These are phyloP conservation scores for Danionella cerebrum DNA, from an alignment of 2,113 vertebrate species.

Conservation along the genomic window DNA sequence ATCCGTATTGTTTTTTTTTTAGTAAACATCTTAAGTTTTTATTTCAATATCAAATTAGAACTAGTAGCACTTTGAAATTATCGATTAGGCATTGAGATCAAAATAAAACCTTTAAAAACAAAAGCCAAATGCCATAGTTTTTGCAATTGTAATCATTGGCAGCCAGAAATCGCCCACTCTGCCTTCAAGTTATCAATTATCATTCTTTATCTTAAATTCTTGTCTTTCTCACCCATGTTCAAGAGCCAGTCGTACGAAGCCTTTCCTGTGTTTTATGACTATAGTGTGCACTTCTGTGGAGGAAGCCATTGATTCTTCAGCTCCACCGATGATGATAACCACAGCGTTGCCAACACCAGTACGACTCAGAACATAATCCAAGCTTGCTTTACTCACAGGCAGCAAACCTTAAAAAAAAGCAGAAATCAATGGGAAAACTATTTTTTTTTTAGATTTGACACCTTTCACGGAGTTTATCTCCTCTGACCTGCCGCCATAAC, in stretches of 20 bases:
- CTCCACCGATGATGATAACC: slow-evolving; percentile 69
- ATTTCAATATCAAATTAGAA: no score
- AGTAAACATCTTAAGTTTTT: no score
- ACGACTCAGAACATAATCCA: slow-evolving; percentile 60
- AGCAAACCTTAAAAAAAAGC: slow-evolving; percentile 48
- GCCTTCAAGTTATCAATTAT: no score
- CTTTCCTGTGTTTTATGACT: slow-evolving; percentile 59
- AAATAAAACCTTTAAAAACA: no score
- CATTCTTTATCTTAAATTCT: neutral
- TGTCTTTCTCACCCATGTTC: slow-evolving; percentile 63
- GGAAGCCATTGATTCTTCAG: slow-evolving; percentile 61
- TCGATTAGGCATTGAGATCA: no score
- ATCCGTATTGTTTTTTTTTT: no score
- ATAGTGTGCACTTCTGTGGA: slow-evolving; percentile 57
- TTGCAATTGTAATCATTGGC: no score
- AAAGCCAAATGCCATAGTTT: no score
- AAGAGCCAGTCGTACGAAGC: slow-evolving; percentile 69
- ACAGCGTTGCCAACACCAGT: slow-evolving; percentile 64
- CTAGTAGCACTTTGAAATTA: no score
- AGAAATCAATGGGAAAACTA: no score
- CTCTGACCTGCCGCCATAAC: slow-evolving; percentile 58
- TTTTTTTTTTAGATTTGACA: no score
- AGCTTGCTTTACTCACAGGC: slow-evolving; percentile 62
- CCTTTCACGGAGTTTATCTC: neutral
- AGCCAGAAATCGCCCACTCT: no score